phyloP scores from a whole-genome alignment of 1,140 invertebrate species.

The Hydropsyche tenuis region DNA sequence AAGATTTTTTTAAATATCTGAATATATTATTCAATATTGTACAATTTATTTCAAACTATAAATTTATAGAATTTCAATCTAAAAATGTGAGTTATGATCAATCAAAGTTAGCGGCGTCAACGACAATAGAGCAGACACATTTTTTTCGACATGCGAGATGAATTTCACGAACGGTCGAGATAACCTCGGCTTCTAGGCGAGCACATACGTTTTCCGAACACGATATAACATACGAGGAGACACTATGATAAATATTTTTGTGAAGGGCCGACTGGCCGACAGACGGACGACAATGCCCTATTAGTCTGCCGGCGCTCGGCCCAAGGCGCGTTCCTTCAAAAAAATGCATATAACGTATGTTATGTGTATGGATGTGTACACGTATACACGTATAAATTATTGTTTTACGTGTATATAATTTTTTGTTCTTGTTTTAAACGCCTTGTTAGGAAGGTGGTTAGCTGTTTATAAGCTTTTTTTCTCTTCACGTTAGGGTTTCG shows the following conservation, averaged over 20 bases:
- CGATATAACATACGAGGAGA: constrained; percentile 16
- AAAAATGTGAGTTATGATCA: too few species aligned
- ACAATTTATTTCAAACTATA: too few species aligned
- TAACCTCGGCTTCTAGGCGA: background rate
- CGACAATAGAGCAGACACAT: background rate
- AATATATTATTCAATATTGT: too few species aligned
- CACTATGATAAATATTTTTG: constrained; percentile 34
- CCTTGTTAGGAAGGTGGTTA: constrained; percentile 49
- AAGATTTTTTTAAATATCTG: too few species aligned
- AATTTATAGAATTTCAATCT: too few species aligned
- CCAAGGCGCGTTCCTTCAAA: background rate
- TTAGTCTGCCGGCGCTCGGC: constrained; percentile 36
- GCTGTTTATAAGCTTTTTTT: constrained; percentile 43
- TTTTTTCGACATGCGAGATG: constrained; percentile 16
- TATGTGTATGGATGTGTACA: too few species aligned
- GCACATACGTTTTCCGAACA: background rate
- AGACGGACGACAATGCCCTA: constrained; percentile 40
- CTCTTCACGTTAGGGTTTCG: constrained; percentile 6
- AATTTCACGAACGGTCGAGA: background rate
- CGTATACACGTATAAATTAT: constrained; percentile 44
- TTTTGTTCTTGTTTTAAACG: constrained; percentile 46
- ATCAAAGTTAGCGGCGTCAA: too few species aligned
- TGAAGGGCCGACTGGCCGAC: constrained; percentile 28
- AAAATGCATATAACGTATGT: constrained; percentile 1
- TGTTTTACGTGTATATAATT: constrained; percentile 41